phyloP scores from a whole-genome alignment of 2,797 vertebrate species.

The Spinibarbus caldwelli region DNA sequence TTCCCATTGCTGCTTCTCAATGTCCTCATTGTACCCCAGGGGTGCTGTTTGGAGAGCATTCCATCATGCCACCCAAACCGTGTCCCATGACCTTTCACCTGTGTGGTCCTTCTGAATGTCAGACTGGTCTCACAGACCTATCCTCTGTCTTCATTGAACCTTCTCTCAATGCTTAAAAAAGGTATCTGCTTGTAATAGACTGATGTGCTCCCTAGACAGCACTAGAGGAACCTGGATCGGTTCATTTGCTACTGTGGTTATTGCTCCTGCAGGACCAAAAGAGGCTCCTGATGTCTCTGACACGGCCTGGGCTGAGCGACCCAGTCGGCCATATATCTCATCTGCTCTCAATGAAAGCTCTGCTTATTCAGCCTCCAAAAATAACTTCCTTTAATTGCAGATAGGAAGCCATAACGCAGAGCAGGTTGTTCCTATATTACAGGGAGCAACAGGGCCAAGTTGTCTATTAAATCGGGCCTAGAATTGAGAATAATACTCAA shows the following conservation, averaged over 20 bases:
- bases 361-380: conserved; percentile 52
- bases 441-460: neutral
- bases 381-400: conserved; percentile 63
- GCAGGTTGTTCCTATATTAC: conserved; percentile 45
- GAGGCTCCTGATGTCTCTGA: conserved; percentile 35
- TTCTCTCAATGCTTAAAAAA: conserved; percentile 50
- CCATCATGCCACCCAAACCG: conserved; percentile 75
- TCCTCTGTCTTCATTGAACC: conserved; percentile 52
- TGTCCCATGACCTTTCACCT: conserved; percentile 71
- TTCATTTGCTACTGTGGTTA: conserved; percentile 49
- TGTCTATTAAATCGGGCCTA: neutral
- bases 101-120: conserved; percentile 65
- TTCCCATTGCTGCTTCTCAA: conserved; percentile 14
- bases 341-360: conserved; percentile 38
- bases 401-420: conserved; percentile 39
- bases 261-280: conserved; percentile 52
- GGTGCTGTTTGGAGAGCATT: conserved; percentile 62
- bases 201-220: conserved; percentile 46
- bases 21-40: conserved; percentile 64
- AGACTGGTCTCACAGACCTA: conserved; percentile 46
- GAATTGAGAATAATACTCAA: neutral
- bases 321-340: conserved; percentile 57
- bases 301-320: conserved; percentile 25
- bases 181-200: conserved; percentile 48
- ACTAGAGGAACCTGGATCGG: conserved; percentile 34